Evolutionary conservation across 1,140 invertebrate species (phyloP).

Genomic region (Diorhabda elongata): DNA sequence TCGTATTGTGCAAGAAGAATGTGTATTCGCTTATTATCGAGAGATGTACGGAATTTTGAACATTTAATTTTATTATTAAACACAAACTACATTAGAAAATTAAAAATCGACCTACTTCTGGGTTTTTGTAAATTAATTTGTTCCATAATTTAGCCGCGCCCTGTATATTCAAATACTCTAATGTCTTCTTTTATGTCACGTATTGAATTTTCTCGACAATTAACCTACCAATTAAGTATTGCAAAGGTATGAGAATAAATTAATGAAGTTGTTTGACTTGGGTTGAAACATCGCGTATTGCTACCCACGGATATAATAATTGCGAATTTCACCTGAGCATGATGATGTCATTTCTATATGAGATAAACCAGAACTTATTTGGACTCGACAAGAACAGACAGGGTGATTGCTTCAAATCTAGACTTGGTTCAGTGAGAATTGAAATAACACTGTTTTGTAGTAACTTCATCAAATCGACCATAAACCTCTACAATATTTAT

Average conservation of each 20-base stretch:
- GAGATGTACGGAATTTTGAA: no score
- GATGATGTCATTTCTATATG: not conserved
- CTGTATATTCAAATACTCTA: no score
- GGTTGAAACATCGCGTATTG: not conserved
- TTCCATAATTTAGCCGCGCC: no score
- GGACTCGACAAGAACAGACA: not conserved
- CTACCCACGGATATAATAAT: not conserved
- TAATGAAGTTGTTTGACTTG: slow-evolving; percentile 1
- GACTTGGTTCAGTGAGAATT: not conserved
- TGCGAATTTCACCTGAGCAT: slow-evolving; percentile 1
- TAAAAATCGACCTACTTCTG: no score
- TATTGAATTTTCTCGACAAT: not conserved
- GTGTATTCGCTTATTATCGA: no score
- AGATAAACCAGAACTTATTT: not conserved
- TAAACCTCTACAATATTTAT: no score
- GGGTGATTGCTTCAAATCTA: no score
- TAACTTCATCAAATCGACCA: not conserved
- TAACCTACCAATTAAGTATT: not conserved
- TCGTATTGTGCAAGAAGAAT: no score
- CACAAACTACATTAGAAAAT: no score
- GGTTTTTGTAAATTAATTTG: no score
- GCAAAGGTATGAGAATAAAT: not conserved
- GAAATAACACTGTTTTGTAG: not conserved
- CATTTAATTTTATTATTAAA: no score
- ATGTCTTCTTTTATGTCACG: no score